These are phyloP conservation scores for Nebria salina DNA, from an alignment of 2,888 invertebrate species.

Conservation along the genomic window DNA sequence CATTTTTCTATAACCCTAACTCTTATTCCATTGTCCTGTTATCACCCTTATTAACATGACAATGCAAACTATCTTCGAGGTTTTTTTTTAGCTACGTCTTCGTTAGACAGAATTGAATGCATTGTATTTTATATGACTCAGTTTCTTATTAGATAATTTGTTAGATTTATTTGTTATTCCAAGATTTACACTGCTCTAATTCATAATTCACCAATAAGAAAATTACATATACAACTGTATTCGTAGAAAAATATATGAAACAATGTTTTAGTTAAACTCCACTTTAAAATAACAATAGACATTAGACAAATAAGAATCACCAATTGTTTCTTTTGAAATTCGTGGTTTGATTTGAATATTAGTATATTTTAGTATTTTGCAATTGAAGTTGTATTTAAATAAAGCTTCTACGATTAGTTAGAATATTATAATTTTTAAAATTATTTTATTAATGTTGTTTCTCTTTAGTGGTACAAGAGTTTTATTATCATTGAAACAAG, in stretches of 20 bases:
- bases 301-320: no score
- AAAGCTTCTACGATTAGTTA: no score
- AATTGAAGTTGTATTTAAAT: no score
- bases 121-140: background rate
- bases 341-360: no score
- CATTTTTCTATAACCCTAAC: constrained; percentile 10
- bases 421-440: no score
- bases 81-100: background rate
- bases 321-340: no score
- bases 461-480: background rate
- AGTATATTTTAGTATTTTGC: no score
- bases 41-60: constrained; percentile 13
- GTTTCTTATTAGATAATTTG: background rate
- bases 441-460: background rate
- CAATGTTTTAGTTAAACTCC: no score
- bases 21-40: background rate
- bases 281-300: no score
- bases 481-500: background rate
- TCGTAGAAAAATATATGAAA: no score
- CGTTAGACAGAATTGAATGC: background rate
- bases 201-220: no score
- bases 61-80: background rate
- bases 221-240: no score
- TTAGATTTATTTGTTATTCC: background rate
- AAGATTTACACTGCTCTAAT: background rate